Evolutionary conservation across 1,140 invertebrate species (phyloP).

Genomic region (Neodiprion pinetum): DNA sequence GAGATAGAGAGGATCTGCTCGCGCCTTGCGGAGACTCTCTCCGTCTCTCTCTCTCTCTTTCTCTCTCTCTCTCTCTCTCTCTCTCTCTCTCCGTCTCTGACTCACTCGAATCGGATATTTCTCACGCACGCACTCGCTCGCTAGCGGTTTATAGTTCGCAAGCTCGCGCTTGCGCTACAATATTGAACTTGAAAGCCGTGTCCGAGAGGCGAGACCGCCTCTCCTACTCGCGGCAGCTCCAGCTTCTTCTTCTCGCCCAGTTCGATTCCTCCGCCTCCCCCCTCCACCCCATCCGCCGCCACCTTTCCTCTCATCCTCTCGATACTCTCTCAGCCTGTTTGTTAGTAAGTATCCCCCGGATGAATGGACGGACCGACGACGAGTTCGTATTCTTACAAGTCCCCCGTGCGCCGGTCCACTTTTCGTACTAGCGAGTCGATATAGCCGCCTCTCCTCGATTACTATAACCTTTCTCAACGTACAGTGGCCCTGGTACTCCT

Average conservation of each 20-base stretch:
- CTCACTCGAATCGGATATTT: background rate
- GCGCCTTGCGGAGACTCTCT: background rate
- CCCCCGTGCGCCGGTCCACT: too few species aligned
- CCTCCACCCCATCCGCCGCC: background rate
- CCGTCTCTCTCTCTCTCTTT: background rate
- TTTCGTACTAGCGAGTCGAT: too few species aligned
- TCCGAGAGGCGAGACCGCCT: background rate
- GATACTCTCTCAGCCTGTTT: too few species aligned
- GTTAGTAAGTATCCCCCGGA: too few species aligned
- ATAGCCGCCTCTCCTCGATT: too few species aligned
- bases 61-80: background rate
- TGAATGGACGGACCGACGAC: too few species aligned
- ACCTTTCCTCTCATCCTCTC: background rate
- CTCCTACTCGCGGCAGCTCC: too few species aligned
- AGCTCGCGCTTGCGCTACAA: constrained; percentile 39
- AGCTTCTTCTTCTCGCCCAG: constrained; percentile 9
- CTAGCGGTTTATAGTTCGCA: background rate
- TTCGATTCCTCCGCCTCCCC: background rate
- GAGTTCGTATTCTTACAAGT: too few species aligned
- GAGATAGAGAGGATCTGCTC: constrained; percentile 1
- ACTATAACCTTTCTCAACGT: too few species aligned
- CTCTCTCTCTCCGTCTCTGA: background rate
- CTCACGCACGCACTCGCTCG: background rate
- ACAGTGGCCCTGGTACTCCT: too few species aligned
- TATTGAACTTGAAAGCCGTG: constrained; percentile 36